Conservation (phyloP, 2,797 vertebrate species). For the Cuniculus paca region DNA sequence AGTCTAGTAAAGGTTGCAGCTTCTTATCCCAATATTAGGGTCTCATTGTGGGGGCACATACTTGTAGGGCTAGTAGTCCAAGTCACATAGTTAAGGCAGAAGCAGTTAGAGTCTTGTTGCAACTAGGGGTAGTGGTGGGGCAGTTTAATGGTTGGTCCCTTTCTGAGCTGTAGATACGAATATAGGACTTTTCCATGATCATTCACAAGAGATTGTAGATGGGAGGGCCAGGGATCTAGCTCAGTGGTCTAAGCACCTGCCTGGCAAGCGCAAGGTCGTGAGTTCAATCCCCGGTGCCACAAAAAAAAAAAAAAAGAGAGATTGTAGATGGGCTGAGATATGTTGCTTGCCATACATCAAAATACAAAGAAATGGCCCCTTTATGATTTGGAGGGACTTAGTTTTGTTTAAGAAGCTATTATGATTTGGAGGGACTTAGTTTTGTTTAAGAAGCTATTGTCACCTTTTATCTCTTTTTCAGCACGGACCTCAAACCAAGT, state of each 20-base stretch:
- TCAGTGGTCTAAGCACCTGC: too few species aligned
- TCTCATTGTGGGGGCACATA: not conserved
- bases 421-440: not conserved
- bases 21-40: not conserved
- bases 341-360: not conserved
- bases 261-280: too few species aligned
- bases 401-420: too few species aligned
- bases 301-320: too few species aligned
- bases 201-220: too few species aligned
- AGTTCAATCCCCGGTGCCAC: too few species aligned
- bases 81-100: not conserved
- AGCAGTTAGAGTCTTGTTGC: not conserved
- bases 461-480: not conserved
- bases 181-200: not conserved
- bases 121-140: not conserved
- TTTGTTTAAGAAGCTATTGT: not conserved
- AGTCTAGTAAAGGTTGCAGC: not conserved
- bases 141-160: not conserved
- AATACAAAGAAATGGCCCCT: not conserved
- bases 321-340: not conserved
- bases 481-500: not conserved
- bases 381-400: not conserved
- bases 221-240: too few species aligned
- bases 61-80: not conserved
- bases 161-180: not conserved